A percentile compares a stretch with the other conserved stretches of the same genome.
Conservation (phyloP, 2,113 vertebrate species). For the Malurus melanocephalus region DNA sequence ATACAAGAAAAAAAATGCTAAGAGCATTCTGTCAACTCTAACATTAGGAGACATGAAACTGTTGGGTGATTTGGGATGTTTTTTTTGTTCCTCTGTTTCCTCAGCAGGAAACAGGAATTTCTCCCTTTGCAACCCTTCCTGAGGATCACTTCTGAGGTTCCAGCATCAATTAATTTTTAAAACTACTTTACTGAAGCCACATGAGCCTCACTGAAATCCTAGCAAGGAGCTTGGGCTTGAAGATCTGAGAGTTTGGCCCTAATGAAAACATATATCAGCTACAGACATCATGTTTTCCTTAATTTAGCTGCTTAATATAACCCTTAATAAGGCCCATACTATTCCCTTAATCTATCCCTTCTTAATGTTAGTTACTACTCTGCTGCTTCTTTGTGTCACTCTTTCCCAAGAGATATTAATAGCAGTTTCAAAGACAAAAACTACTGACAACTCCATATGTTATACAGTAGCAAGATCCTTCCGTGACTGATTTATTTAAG, state of each 20-base stretch:
- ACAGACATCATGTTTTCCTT: neutral
- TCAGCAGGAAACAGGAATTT: neutral
- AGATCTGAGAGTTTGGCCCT: neutral
- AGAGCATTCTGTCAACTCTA: neutral
- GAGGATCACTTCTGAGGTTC: neutral
- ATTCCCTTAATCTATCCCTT: neutral
- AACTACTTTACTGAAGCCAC: neutral
- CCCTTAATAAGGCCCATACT: neutral
- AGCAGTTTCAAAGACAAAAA: slow-evolving; percentile 8
- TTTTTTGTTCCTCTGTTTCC: neutral
- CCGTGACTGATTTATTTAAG: neutral
- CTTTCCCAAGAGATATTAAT: neutral
- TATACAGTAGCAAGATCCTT: neutral
- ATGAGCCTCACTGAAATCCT: neutral
- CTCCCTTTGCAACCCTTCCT: neutral
- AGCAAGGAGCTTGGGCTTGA: neutral
- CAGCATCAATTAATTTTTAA: neutral
- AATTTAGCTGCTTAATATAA: neutral
- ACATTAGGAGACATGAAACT: neutral
- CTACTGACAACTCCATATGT: neutral
- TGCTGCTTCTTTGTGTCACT: neutral
- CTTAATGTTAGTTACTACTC: neutral
- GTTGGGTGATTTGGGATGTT: neutral
- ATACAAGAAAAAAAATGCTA: neutral
- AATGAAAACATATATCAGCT: neutral